These are phyloP conservation scores for Cosmia pyralina DNA, from an alignment of 2,888 invertebrate genomes.

Conservation along the genomic window DNA sequence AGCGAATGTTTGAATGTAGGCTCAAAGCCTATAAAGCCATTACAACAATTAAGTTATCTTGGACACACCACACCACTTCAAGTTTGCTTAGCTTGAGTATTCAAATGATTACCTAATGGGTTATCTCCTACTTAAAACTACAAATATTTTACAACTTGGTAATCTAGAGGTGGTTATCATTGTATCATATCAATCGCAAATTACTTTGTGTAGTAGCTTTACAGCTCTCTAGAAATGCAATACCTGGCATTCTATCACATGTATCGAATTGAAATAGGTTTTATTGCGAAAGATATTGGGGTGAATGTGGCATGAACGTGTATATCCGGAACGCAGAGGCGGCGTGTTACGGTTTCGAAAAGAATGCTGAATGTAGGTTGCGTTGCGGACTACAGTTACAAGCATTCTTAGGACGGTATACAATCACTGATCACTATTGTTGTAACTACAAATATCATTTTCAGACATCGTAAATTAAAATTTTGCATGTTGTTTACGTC, in stretches of 20 bases:
- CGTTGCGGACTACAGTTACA: constrained; percentile 88
- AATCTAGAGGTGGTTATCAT: constrained; percentile 69
- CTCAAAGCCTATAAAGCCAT: background rate
- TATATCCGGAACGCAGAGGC: constrained; percentile 89
- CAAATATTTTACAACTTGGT: constrained; percentile 36
- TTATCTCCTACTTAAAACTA: constrained; percentile 6
- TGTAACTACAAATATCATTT: constrained; percentile 76
- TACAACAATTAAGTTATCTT: constrained; percentile 22
- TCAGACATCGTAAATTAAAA: constrained; percentile 70
- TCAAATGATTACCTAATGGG: constrained; percentile 21
- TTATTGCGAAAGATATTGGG: constrained; percentile 82
- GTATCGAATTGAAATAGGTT: constrained; percentile 80
- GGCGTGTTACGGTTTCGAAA: constrained; percentile 90
- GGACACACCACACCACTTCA: background rate
- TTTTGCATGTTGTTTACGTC: constrained; percentile 57
- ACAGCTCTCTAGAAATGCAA: constrained; percentile 87
- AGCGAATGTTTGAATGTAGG: background rate
- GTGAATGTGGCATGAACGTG: constrained; percentile 82
- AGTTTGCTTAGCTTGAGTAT: constrained; percentile 17
- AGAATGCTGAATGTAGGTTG: constrained; percentile 90
- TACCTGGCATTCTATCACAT: constrained; percentile 77
- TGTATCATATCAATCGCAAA: constrained; percentile 78
- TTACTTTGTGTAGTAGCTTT: constrained; percentile 77
- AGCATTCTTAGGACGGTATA: constrained; percentile 83
- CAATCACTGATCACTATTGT: constrained; percentile 83